Conservation (phyloP, 2,113 vertebrate species). For the Nesoenas mayeri region DNA sequence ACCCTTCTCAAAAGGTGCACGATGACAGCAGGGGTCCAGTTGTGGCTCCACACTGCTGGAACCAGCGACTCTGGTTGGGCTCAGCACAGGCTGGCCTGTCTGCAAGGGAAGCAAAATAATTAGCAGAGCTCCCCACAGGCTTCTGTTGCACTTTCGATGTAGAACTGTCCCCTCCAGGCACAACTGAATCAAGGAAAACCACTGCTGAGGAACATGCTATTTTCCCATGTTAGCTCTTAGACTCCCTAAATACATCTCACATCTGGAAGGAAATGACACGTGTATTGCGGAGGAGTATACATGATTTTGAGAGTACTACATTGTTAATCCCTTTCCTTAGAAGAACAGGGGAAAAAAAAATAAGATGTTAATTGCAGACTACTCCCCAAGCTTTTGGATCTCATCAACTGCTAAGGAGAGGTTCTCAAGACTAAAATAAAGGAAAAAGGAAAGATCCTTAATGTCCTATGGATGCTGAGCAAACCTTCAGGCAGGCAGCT, state of each 20-base stretch:
- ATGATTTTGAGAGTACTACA: not conserved
- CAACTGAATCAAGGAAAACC: conserved; percentile 21
- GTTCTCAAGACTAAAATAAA: not conserved
- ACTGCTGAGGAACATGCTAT: not conserved
- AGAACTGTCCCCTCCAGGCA: conserved; percentile 37
- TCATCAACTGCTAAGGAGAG: conserved; percentile 29
- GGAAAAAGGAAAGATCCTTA: not conserved
- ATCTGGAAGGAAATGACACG: conserved; percentile 44
- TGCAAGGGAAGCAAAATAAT: not conserved
- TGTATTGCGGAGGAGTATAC: not conserved
- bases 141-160: not conserved
- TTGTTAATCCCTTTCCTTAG: not conserved
- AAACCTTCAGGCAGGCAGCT: conserved; percentile 39
- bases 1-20: not conserved
- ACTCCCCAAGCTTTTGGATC: conserved; percentile 35
- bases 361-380: conserved; percentile 19
- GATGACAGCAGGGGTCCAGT: not conserved
- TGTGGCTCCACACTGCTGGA: not conserved
- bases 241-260: not conserved
- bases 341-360: not conserved
- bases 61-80: not conserved
- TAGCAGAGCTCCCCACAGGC: not conserved
- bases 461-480: not conserved
- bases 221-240: not conserved
- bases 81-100: not conserved